Conservation (phyloP, 2,113 vertebrate genomes). For the Podiceps cristatus region DNA sequence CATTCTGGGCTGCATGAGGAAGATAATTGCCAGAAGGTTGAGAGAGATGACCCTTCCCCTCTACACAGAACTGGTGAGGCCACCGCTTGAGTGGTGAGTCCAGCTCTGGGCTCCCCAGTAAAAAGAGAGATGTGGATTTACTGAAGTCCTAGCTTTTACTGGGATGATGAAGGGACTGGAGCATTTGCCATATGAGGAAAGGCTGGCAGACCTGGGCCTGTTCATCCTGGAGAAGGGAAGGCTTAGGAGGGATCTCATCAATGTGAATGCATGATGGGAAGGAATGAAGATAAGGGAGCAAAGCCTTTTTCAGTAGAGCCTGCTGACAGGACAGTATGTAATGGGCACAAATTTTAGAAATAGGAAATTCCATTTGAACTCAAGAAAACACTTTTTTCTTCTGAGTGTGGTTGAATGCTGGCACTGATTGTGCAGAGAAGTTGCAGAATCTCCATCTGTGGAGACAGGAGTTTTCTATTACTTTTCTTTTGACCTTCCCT, state of each 20-base stretch:
- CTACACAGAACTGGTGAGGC: neutral
- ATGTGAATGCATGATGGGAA: neutral
- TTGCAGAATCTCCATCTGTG: neutral
- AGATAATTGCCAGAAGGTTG: neutral
- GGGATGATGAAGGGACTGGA: neutral
- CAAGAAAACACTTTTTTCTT: neutral
- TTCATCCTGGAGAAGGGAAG: neutral
- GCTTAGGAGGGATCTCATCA: neutral
- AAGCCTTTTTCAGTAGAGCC: neutral
- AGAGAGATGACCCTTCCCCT: neutral
- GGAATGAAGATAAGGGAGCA: neutral
- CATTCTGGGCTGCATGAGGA: neutral
- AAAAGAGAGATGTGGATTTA: neutral
- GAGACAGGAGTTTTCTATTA: neutral
- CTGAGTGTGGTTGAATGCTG: neutral
- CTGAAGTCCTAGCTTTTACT: neutral
- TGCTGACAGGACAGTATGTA: neutral
- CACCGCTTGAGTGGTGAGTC: no score
- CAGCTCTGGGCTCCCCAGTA: neutral
- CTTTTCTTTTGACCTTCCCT: neutral
- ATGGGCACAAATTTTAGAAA: neutral
- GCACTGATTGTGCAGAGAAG: neutral
- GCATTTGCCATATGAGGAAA: neutral
- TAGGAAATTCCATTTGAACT: neutral
- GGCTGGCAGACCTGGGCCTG: neutral